Evolutionary conservation across 2,888 invertebrate genomes (phyloP), one percentile per base, ranked within the genome.

Genomic region (Adineta ricciae): DNA sequence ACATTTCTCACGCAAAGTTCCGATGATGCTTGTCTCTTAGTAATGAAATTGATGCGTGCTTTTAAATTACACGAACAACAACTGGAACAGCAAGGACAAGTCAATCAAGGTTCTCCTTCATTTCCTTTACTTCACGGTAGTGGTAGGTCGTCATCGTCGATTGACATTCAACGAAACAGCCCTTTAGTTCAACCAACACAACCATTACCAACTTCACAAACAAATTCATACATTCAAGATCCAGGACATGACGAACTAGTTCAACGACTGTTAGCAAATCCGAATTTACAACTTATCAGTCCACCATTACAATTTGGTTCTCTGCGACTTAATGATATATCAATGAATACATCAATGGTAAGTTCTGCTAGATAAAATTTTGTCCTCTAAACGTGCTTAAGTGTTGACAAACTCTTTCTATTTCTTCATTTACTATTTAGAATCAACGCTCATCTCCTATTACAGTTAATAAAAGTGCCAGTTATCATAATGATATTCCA

Each of bases 21-120:
- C 11, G 78, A 78, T 78, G 78, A 78, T 78, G 38, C 78, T 78
- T 41, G 78, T 78, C 11, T 78, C 24, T n/a, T n/a, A 24, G 78
- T 78, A 11, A n/a, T 41, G 41, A 78, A 78, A 78, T n/a, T 78
- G 24, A 78, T 78, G 78, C 21, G 41, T 2, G 78, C 41, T 9
- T 78, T 78, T n/a, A 21, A 36, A 41, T 36, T 21, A n/a, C 41
- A 11, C 36, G 78, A 78, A 78, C 78, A 78, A 78, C 21, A 41
- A 41, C 4, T 78, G 24, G 41, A 24, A n/a, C 11, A 24, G 19
- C 78, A 78, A 78, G 72, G 72, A 72, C 72, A 72, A 72, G 2
- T 4, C 2, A 24, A 78, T 41, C 38, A 38, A 78, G 78, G 41
- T 41, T n/a, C 8, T 41, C 41, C 32, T 24, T 64, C 64, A 64